Evolutionary conservation across 2,113 vertebrate genomes (phyloP).

Genomic region (Albula goreensis): DNA sequence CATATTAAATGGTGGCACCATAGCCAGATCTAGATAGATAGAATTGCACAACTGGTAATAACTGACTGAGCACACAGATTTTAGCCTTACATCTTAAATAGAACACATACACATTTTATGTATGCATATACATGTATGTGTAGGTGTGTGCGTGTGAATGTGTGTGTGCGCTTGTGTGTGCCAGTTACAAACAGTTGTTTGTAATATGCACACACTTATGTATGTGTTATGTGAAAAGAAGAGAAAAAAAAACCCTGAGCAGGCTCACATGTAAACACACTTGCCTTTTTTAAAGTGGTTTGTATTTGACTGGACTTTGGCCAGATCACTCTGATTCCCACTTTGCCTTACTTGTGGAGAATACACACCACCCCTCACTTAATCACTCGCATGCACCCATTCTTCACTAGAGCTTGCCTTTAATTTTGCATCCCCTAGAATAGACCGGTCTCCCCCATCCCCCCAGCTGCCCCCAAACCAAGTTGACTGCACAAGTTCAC

Average conservation of each 20-base stretch:
- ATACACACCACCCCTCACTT: background rate
- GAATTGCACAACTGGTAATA: background rate
- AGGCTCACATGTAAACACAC: slow-evolving; percentile 3
- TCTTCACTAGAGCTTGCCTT: background rate
- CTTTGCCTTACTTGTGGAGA: background rate
- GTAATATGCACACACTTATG: background rate
- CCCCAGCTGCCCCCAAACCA: background rate
- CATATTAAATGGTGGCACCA: background rate
- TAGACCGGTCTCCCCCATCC: no score
- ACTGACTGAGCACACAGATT: background rate
- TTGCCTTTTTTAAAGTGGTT: slow-evolving; percentile 12
- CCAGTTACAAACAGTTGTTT: background rate
- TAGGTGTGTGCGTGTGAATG: background rate
- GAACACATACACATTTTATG: background rate
- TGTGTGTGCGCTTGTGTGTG: background rate
- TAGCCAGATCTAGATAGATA: background rate
- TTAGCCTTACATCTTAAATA: slow-evolving; percentile 14
- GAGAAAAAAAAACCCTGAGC: background rate
- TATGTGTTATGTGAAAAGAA: background rate
- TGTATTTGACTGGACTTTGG: slow-evolving; percentile 9
- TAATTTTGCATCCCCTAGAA: background rate
- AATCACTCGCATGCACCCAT: background rate
- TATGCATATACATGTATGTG: slow-evolving; percentile 4
- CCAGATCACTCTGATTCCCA: background rate
- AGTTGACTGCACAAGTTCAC: background rate